Base-by-base conservation (phyloP, 2,888 invertebrate species). In the Neoscelio sp. region DNA sequence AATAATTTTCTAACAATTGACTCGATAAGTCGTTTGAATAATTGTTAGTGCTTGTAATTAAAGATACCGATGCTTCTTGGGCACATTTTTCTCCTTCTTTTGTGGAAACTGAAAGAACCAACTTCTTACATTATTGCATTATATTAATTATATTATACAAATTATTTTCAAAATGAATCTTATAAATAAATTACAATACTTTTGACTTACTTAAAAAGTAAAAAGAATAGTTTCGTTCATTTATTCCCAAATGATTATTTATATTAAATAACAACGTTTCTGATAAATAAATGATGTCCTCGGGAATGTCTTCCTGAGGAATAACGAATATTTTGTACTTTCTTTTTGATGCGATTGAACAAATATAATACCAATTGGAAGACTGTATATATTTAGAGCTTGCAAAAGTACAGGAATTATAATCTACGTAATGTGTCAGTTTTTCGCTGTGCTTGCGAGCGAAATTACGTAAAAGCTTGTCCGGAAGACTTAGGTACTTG, bases 1-100 rank as follows among this genome's bases (percentile, higher is more conserved):
- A 96, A 86, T 94, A 94, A 85, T 93, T 94, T 83, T 92, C 92
- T 33, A 96, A 87, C 50, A 95, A 89, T 56, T 92, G 89, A 87
- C 94, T 94, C 0, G 93, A 88, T 42, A 94, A 91, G 52, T 91
- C 90, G 0, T 81, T 78, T 2, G 83, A 48, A 46, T 65, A 85
- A 1, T 86, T 85, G 23, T 84, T 48, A 0, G 87, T 76, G 79
- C 85, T 88, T 3, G 82, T 71, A 15, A 90, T 84, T 46, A 87
- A 64, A 6, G 88, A 88, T 70, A 90, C 78, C 70, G 64, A 86
- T 4, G 84, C 85, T 74, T 87, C 85, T 6, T 68, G 78, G 10
- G 88, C 88, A 81, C 81, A 88, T 1, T 44, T 44, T 8, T 56
- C 13, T 3, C 5, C 17, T 23, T 15, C 81, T 67, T 28, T 83